Percentiles rank a stretch among this genome's conserved stretches.
Evolutionary conservation across 2,888 invertebrate species (phyloP).

Genomic region (Drosophila mettleri): DNA sequence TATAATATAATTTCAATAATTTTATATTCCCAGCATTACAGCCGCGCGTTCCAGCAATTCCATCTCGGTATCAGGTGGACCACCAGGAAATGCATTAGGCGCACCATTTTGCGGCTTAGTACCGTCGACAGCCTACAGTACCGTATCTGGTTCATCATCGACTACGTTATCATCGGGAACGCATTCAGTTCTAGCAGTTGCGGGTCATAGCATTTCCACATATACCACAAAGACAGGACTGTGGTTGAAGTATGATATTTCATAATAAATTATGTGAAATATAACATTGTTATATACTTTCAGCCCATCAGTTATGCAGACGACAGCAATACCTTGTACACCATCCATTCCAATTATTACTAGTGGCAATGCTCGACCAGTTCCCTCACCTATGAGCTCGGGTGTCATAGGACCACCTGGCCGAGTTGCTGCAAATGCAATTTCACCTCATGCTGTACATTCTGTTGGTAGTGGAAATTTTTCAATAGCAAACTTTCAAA

Average conservation of each 20-base stretch:
- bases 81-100: conserved; percentile 43
- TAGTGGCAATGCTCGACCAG: conserved; percentile 86
- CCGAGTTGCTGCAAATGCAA: conserved; percentile 85
- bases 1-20: neutral
- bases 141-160: conserved; percentile 40
- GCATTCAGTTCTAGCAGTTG: conserved; percentile 47
- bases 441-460: conserved; percentile 84
- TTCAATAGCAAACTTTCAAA: conserved; percentile 86
- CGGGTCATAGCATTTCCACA: conserved; percentile 39
- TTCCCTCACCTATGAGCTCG: conserved; percentile 85
- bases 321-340: conserved; percentile 73
- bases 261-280: neutral
- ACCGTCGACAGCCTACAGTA: conserved; percentile 39
- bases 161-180: conserved; percentile 41
- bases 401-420: conserved; percentile 38
- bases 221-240: conserved; percentile 79
- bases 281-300: conserved; percentile 8
- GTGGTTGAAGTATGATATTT: conserved; percentile 81
- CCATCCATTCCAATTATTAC: conserved; percentile 85
- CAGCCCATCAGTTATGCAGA: conserved; percentile 61
- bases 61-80: conserved; percentile 28
- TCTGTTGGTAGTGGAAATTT: conserved; percentile 81
- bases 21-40: conserved; percentile 40
- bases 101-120: conserved; percentile 41
- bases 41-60: conserved; percentile 44